phyloP scores from a whole-genome alignment of 2,888 invertebrate genomes.

The Drosophila pseudotakahashii region DNA sequence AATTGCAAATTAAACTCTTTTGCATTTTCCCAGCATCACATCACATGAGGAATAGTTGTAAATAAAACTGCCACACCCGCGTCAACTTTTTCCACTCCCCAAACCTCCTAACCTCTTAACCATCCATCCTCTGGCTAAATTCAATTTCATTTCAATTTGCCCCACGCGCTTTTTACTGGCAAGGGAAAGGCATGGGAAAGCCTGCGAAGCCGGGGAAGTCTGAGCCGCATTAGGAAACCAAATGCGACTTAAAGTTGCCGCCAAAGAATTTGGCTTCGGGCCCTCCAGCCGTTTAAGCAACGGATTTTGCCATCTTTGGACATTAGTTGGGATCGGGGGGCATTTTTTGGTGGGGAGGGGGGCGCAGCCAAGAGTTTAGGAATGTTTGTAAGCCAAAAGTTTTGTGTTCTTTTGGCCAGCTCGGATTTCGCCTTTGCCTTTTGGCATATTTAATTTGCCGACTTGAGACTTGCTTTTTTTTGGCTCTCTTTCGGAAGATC shows the following conservation, averaged over 20 bases:
- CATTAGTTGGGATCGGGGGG: conserved; percentile 35
- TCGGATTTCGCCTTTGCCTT: conserved; percentile 59
- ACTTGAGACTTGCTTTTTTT: conserved; percentile 54
- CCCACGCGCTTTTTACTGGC: conserved; percentile 15
- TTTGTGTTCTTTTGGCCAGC: conserved; percentile 39
- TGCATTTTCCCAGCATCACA: conserved; percentile 57
- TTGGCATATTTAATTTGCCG: conserved; percentile 72
- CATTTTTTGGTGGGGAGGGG: not conserved
- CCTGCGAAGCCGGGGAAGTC: conserved; percentile 16
- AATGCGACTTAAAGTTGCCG: conserved; percentile 52
- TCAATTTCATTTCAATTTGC: conserved; percentile 66
- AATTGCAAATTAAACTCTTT: conserved; percentile 80
- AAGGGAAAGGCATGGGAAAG: conserved; percentile 1
- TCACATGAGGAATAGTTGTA: conserved; percentile 72
- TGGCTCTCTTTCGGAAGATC: conserved; percentile 10
- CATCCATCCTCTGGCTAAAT: conserved; percentile 37
- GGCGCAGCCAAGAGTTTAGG: conserved; percentile 51
- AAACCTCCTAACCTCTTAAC: conserved; percentile 15
- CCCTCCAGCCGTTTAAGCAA: conserved; percentile 58
- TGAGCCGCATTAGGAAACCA: conserved; percentile 45
- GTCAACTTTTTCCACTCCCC: conserved; percentile 60
- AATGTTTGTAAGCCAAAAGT: conserved; percentile 56
- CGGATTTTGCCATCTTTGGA: conserved; percentile 53
- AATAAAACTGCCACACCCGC: conserved; percentile 66
- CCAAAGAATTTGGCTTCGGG: conserved; percentile 41